Evolutionary conservation across 2,797 vertebrate genomes (phyloP).

Genomic region (Chaetodon trifasciatus): DNA sequence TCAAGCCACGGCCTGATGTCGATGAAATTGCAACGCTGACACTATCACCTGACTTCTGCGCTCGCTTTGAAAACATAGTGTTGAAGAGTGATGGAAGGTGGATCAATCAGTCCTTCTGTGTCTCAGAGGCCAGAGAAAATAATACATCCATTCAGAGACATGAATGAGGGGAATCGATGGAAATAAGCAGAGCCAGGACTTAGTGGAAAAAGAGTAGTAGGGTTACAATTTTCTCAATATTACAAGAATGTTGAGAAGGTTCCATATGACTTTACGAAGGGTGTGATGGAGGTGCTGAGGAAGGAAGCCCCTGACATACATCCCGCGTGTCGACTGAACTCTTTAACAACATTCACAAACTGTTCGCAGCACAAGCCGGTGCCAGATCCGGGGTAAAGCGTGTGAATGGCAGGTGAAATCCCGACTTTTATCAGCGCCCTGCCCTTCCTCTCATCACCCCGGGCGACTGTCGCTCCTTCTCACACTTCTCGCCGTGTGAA

Average conservation of each 20-base stretch:
- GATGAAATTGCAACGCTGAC: slow-evolving; percentile 35
- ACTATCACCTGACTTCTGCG: slow-evolving; percentile 29
- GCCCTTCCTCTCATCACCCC: neutral
- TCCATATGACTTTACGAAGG: neutral
- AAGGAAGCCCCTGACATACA: neutral
- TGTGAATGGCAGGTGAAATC: slow-evolving; percentile 20
- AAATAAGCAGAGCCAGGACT: neutral
- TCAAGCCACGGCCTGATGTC: slow-evolving; percentile 3
- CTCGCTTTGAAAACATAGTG: slow-evolving; percentile 42
- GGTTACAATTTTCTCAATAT: slow-evolving; percentile 1
- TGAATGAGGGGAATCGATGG: neutral
- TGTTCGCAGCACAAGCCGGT: neutral
- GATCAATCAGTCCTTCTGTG: neutral
- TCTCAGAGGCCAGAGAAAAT: slow-evolving; percentile 32
- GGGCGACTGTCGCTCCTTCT: slow-evolving; percentile 4
- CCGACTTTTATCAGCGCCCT: slow-evolving; percentile 23
- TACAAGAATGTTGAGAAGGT: neutral
- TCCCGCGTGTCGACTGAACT: neutral
- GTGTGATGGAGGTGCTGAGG: slow-evolving; percentile 19
- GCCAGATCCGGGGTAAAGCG: neutral
- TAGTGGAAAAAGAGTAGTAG: neutral
- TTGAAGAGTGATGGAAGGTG: slow-evolving; percentile 22
- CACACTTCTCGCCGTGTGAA: slow-evolving; percentile 23
- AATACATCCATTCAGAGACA: slow-evolving; percentile 15
- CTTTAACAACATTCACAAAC: slow-evolving; percentile 13